Base-by-base conservation (phyloP, 2,797 vertebrate genomes). In the Coregonus ussuriensis region DNA sequence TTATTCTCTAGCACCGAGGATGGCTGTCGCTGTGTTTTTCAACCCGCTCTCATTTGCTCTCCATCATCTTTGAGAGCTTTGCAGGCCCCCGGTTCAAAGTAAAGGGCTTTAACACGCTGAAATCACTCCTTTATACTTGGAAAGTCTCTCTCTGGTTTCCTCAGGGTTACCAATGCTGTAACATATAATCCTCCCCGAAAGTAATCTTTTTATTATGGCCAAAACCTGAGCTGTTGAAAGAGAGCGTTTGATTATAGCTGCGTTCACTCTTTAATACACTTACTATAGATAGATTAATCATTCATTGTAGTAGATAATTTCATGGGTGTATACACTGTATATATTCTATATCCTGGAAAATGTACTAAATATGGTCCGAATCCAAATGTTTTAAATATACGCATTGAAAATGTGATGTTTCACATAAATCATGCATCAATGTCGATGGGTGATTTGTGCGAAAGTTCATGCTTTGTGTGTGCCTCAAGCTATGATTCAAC, bases 1-100 rank as follows among this genome's bases (percentile, higher is more conserved):
- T 78, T 69, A 75, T 73, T 77, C 69, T 67, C 65, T 78, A 52
- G 79, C 65, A 69, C 47, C 13, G 3, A 14, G 18, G 14, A 9
- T 25, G 18, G 47, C 25, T 66, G 21, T 16, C 47, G 62, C 18
- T 29, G 31, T 75, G 53, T 78, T 63, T 18, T 75, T 47, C 14
- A 41, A 76, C 37, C 65, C 47, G n/a, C n/a, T 29, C 3, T 67
- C 33, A 11, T 33, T 47, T 37, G 1, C 53, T 81, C 35, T 74
- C 33, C 7, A 3, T 47, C 9, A 16, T 74, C n/a, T 14, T 74
- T 72, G 15, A 29, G 52, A 68, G 52, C 52, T 54, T 72, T 72
- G 51, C 71, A 56, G 15, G 16, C 29, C 29, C 16, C 52, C 4
- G 4, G 25, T n/a, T 67, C 56, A 21, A 76, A 54, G 4, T 33